phyloP scores from a whole-genome alignment of 2,797 vertebrate genomes.

The Sparus aurata region DNA sequence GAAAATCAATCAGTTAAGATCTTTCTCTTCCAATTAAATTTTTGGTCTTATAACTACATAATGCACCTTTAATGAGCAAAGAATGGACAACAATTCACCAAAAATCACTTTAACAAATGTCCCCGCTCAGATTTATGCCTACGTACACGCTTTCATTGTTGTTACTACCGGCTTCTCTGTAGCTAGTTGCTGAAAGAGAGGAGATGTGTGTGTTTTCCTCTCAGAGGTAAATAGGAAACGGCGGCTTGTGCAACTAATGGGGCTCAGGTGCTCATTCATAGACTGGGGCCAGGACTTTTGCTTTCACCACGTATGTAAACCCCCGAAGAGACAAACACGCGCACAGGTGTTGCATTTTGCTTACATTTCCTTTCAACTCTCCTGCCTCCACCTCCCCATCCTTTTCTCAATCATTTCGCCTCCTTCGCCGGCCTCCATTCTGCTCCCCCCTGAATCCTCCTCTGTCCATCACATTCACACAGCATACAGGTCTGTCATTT shows the following conservation, averaged over 20 bases:
- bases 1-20: too few species aligned
- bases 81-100: too few species aligned
- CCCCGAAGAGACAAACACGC: constrained; percentile 10
- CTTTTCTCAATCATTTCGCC: constrained; percentile 2
- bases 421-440: constrained; percentile 14
- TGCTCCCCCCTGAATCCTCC: constrained; percentile 10
- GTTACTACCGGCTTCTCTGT: background rate
- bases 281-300: background rate
- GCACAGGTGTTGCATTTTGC: constrained; percentile 8
- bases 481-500: background rate
- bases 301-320: background rate
- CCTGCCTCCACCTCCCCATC: background rate
- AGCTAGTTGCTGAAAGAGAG: background rate
- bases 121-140: too few species aligned
- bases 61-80: too few species aligned
- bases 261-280: constrained; percentile 48
- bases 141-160: background rate
- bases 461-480: constrained; percentile 23
- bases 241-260: constrained; percentile 40
- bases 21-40: too few species aligned
- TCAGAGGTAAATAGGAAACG: constrained; percentile 23
- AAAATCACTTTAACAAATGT: too few species aligned
- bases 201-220: constrained; percentile 7
- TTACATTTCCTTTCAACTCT: background rate
- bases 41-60: too few species aligned